A percentile compares a stretch with the other conserved stretches of the same genome.
Conservation (phyloP, 2,113 vertebrate genomes). For the Clarias gariepinus region DNA sequence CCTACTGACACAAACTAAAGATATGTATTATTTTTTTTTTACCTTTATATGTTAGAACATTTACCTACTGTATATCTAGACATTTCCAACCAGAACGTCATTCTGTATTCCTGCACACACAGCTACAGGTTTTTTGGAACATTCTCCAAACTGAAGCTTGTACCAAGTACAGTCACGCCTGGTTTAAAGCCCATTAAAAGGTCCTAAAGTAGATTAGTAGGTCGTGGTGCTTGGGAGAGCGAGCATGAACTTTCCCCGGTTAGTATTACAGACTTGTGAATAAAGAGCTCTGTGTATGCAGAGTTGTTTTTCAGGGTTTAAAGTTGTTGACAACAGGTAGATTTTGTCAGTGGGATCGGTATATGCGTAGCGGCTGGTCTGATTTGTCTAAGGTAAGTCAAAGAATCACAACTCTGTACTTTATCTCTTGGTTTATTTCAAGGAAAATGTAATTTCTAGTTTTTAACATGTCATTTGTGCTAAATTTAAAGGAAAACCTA, state of each 20-base stretch:
- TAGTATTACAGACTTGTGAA: slow-evolving; percentile 20
- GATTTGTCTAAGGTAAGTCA: slow-evolving; percentile 7
- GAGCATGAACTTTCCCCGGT: slow-evolving; percentile 2
- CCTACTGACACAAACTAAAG: not conserved
- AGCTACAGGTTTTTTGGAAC: slow-evolving; percentile 12
- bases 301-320: not conserved
- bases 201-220: slow-evolving; percentile 34
- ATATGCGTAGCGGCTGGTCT: not conserved
- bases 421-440: not conserved
- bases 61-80: not conserved
- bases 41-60: not conserved
- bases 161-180: slow-evolving; percentile 18
- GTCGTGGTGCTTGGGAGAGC: not conserved
- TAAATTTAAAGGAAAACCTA: not conserved
- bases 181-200: slow-evolving; percentile 24
- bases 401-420: not conserved
- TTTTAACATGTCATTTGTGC: not conserved
- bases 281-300: not conserved
- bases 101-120: not conserved
- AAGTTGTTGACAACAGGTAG: not conserved
- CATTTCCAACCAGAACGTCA: not conserved
- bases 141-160: not conserved
- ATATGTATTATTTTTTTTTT: not conserved
- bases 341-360: not conserved
- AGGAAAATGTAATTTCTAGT: not conserved